Evolutionary conservation across 53 echinoderm and acorn worm genomes (phyloP).

Genomic region (Patiria pectinifera): DNA sequence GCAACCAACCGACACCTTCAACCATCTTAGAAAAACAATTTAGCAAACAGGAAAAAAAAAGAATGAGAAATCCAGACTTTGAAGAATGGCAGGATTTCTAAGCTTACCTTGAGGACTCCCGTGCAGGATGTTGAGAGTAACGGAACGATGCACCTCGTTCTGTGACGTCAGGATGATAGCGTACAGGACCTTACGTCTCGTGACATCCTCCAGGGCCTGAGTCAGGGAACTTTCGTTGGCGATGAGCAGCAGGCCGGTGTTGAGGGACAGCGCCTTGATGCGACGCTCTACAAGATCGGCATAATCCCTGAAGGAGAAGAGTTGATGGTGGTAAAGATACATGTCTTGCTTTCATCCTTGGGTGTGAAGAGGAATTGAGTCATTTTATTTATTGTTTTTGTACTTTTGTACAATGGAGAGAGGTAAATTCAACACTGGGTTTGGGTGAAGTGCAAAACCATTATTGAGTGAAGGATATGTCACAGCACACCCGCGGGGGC

Average conservation of each 20-base stretch:
- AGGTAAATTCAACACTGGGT: no score
- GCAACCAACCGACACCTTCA: not conserved
- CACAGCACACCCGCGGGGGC: no score
- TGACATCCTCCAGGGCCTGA: constrained; percentile 92
- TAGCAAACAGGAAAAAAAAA: not conserved
- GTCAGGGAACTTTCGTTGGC: constrained; percentile 77
- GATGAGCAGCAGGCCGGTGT: constrained; percentile 85
- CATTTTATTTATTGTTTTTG: no score
- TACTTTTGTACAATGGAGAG: no score
- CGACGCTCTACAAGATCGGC: constrained; percentile 94
- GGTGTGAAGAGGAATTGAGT: no score
- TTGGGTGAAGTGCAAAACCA: no score
- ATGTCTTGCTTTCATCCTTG: no score
- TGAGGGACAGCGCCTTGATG: constrained; percentile 72
- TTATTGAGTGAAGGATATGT: no score
- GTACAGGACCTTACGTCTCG: constrained; percentile 91
- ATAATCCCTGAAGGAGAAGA: constrained; percentile 70
- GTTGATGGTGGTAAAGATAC: no score
- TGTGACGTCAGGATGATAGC: constrained; percentile 90
- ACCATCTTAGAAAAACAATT: not conserved
- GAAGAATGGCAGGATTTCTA: not conserved
- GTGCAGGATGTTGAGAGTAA: constrained; percentile 96
- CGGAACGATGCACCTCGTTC: constrained; percentile 91
- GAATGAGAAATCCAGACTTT: not conserved
- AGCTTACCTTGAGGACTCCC: constrained; percentile 98